Evolutionary conservation across 92 coral and sea anemone species (phyloP).

Genomic region (Palythoa caribaeorum): DNA sequence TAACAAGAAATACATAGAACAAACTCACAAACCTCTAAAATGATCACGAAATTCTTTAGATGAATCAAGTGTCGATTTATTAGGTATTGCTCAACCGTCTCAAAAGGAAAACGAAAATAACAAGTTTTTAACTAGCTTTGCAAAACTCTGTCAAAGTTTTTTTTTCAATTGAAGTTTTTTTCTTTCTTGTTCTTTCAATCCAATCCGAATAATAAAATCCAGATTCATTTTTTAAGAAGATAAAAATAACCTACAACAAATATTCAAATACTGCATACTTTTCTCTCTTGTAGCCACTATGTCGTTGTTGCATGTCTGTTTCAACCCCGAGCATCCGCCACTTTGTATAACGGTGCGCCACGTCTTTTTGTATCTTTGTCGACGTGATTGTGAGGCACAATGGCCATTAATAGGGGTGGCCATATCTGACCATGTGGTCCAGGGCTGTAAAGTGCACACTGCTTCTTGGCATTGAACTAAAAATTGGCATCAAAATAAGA

Average conservation of each 20-base stretch:
- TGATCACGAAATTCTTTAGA: no score
- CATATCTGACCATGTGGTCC: constrained; percentile 75
- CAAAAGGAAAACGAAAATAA: no score
- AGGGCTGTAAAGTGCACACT: constrained; percentile 61
- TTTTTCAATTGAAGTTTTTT: no score
- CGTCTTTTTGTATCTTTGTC: constrained; percentile 65
- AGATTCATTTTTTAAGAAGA: neutral
- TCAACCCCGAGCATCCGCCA: constrained; percentile 66
- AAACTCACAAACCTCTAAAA: no score
- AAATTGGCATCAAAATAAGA: neutral
- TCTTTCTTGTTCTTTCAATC: neutral
- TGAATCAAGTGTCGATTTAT: no score
- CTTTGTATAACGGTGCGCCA: constrained; percentile 57
- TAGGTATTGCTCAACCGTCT: no score
- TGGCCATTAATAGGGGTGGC: constrained; percentile 55
- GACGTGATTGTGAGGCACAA: constrained; percentile 74
- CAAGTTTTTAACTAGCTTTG: no score
- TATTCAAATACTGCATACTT: constrained; percentile 43
- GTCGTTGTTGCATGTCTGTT: constrained; percentile 71
- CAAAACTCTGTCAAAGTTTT: no score
- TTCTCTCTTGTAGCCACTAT: constrained; percentile 54
- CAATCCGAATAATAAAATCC: neutral
- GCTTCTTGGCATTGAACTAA: constrained; percentile 75
- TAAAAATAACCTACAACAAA: neutral
- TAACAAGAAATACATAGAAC: no score